Base-by-base conservation (phyloP, 2,113 vertebrate species). In the Maccullochella peelii region DNA sequence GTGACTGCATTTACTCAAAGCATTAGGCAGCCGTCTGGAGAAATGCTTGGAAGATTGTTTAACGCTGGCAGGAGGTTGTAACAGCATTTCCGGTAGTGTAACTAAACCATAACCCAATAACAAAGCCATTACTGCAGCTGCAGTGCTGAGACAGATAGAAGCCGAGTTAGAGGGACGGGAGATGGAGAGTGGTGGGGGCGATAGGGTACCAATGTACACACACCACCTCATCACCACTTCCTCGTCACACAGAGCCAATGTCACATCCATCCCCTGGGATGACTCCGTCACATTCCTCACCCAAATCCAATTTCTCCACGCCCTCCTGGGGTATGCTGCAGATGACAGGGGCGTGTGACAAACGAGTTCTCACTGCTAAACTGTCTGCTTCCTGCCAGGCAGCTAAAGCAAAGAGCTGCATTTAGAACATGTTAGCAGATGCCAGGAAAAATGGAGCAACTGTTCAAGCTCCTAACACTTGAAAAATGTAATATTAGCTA, bases 281-380 rank as follows among this genome's bases (percentile, higher is more conserved):
- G 82, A 83, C 86, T 91, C 88, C 84, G 77, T 88, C 88, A 90
- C 89, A 93, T 94, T 91, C 89, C 88, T 95, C 92, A 89, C 94
- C 91, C 87, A 93, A 94, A 94, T 94, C 89, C 92, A 95, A 94
- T 93, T 93, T 90, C 87, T 83, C 88, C 86, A 80, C 70, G 63
- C 86, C 90, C 93, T 93, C 90, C 92, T 84, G 88, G 93, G 91
- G 86, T 90, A 84, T 72, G 87, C 82, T 80, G 86, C 83, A 71
- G 87, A 92, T 90, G 94, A 93, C 90, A 91, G 86, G 88, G 80
- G 77, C 36, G 68, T 83, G 84, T 94, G 92, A 94, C 94, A 91
- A 94, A 94, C 80, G 82, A 93, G 91, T 79, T 78, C 80, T 88
- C 86, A 58, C 73, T 74, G 78, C 89, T 89, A 91, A 92, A 89